phyloP scores from a whole-genome alignment of 1,140 invertebrate genomes.

The Heliconius hewitsoni region DNA sequence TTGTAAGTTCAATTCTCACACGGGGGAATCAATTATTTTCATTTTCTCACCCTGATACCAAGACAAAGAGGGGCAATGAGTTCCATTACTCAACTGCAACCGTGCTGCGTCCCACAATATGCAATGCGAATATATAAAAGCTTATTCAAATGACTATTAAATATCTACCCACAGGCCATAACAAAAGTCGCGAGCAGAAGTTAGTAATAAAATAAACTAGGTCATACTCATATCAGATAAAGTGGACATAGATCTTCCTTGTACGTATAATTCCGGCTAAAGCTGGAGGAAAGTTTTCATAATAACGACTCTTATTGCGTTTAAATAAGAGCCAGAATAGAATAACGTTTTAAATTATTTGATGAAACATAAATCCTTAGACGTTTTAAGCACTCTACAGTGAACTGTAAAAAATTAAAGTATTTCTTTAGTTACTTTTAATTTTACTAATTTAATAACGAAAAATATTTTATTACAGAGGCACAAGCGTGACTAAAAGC shows the following conservation, averaged over 20 bases:
- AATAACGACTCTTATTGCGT: not conserved
- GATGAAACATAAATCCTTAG: constrained; percentile 12
- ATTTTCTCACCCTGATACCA: too few relatives aligned
- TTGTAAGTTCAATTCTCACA: too few relatives aligned
- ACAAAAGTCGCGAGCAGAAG: not conserved
- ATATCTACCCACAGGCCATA: not conserved
- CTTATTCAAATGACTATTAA: not conserved
- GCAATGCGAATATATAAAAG: not conserved
- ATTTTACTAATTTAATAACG: too few relatives aligned
- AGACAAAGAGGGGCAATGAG: too few relatives aligned
- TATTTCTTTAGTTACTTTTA: not conserved
- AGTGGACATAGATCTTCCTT: constrained; percentile 3
- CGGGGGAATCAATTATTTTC: too few relatives aligned
- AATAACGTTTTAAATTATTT: not conserved
- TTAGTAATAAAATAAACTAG: not conserved
- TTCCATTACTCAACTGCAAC: too few relatives aligned
- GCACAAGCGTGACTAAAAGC: too few relatives aligned
- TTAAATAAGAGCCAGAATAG: not conserved
- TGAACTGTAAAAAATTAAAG: not conserved
- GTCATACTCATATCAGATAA: not conserved
- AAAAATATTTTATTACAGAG: too few relatives aligned
- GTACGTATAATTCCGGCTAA: not conserved
- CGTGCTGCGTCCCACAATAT: too few relatives aligned
- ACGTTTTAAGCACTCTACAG: not conserved
- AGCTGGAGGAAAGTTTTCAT: not conserved